These are phyloP conservation scores for Ceuthmochares aereus DNA, from an alignment of 2,113 vertebrate species.

Conservation along the genomic window DNA sequence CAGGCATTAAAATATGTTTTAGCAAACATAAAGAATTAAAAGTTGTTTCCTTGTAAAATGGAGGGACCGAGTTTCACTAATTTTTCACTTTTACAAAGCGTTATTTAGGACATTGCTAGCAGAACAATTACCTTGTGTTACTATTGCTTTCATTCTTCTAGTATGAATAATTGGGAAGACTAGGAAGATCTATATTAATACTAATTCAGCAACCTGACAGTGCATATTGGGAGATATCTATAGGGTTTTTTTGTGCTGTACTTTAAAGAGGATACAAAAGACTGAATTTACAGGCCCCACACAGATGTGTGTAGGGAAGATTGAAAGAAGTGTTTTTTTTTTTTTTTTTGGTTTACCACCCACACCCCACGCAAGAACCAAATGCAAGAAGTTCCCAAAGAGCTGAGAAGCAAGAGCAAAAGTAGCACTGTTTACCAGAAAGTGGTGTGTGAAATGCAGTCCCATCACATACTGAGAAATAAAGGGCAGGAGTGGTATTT, in stretches of 20 bases:
- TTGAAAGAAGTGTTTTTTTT: background rate
- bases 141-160: background rate
- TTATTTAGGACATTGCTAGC: background rate
- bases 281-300: conserved; percentile 17
- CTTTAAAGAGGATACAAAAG: background rate
- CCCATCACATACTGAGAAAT: background rate
- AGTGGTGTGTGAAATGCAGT: background rate
- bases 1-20: background rate
- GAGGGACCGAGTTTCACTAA: background rate
- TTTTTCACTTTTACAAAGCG: background rate
- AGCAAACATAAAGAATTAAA: background rate
- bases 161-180: background rate
- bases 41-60: background rate
- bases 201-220: background rate
- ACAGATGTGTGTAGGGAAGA: conserved; percentile 8
- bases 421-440: background rate
- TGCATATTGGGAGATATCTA: background rate
- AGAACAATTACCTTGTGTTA: background rate
- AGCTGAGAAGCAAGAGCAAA: conserved; percentile 43
- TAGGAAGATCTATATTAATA: background rate
- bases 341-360: background rate
- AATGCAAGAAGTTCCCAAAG: conserved; percentile 2
- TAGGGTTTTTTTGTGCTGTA: background rate
- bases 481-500: background rate
- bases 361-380: background rate